A percentile compares a stretch with the other conserved stretches of the same genome.
These are phyloP conservation scores for Sebastes cheni DNA, from an alignment of 2,797 vertebrate genomes.

Conservation along the genomic window DNA sequence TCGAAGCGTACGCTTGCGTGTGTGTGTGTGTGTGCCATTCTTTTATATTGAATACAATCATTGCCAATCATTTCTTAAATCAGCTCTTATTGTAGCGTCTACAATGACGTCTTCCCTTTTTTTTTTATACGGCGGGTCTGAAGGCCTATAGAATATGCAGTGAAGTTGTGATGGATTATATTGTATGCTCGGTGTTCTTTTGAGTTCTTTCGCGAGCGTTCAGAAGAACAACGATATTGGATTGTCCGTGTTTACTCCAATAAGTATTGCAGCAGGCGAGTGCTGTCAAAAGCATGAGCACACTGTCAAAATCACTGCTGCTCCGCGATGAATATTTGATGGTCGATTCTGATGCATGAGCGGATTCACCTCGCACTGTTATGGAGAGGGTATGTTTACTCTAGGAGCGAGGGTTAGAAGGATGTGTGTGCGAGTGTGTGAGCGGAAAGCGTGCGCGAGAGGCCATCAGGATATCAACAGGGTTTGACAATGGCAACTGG, in stretches of 20 bases:
- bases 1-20: neutral
- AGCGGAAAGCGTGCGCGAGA: constrained; percentile 1
- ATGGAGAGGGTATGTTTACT: constrained; percentile 77
- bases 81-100: neutral
- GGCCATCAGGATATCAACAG: constrained; percentile 47
- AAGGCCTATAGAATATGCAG: constrained; percentile 43
- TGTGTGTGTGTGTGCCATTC: neutral
- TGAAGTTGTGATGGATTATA: constrained; percentile 47
- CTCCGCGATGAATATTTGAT: constrained; percentile 83
- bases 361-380: constrained; percentile 75
- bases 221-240: constrained; percentile 68
- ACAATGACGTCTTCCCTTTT: neutral
- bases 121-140: constrained; percentile 1
- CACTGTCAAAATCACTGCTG: constrained; percentile 81
- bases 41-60: neutral
- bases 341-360: constrained; percentile 80
- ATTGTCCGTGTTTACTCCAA: constrained; percentile 75
- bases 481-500: constrained; percentile 45
- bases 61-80: constrained; percentile 16
- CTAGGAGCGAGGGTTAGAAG: constrained; percentile 50
- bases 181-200: constrained; percentile 43
- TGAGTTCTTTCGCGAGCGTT: constrained; percentile 49
- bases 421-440: constrained; percentile 24
- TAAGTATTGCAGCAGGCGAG: constrained; percentile 72
- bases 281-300: constrained; percentile 81